Conservation (phyloP, 2,113 vertebrate genomes). For the Sardina pilchardus region DNA sequence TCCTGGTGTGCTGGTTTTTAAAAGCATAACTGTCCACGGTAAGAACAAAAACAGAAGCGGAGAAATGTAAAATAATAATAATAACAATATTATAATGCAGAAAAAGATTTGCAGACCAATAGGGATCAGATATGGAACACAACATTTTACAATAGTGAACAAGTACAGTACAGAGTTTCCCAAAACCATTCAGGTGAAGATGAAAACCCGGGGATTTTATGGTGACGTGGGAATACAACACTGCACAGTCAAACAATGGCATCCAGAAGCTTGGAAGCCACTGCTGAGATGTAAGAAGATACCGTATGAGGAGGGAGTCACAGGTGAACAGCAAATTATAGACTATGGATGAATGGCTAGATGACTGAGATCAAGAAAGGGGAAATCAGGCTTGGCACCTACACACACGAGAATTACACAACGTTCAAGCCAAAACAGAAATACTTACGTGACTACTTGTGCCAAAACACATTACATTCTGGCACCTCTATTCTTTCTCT, state of each 20-base stretch:
- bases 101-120: not conserved
- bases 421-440: not conserved
- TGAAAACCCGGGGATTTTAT: not conserved
- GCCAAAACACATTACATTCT: too few relatives aligned
- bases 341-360: not conserved
- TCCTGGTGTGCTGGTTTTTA: too few relatives aligned
- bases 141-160: too few relatives aligned
- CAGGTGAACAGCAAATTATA: not conserved
- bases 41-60: too few relatives aligned
- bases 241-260: not conserved
- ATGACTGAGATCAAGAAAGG: not conserved
- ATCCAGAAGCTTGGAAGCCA: not conserved
- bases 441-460: not conserved
- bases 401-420: not conserved
- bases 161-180: too few relatives aligned
- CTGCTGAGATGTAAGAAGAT: not conserved
- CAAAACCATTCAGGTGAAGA: not conserved
- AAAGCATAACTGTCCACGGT: too few relatives aligned
- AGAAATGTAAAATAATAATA: too few relatives aligned
- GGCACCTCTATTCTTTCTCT: too few relatives aligned
- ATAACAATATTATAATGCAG: not conserved
- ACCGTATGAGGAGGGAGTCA: not conserved
- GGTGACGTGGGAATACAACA: not conserved
- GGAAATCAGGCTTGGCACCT: not conserved
- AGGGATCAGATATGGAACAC: too few relatives aligned